Evolutionary conservation across 2,888 invertebrate species (phyloP), one percentile per base, ranked within the genome.

Genomic region (Panzeria rudis): DNA sequence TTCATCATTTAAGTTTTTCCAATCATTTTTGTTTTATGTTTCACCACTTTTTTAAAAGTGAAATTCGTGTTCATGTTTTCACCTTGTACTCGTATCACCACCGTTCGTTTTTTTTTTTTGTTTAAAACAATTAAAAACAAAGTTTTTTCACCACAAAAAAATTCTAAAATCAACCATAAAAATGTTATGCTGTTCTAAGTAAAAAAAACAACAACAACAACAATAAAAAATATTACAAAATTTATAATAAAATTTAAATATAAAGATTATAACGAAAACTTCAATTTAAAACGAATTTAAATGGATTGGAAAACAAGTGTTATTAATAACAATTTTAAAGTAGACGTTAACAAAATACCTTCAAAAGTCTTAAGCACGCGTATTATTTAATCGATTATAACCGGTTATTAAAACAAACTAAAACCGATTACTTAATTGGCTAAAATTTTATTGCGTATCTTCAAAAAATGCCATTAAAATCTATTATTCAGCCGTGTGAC

Each of bases 151-250:
- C 38, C 72, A 73, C 38, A 73, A 66, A 47, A 4, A 29, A 59
- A 61, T 20, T 61, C 25, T 8, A 29, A 64, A 68, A 69, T 7
- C n/a, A 75, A 47, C 11, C 23, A 47, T 56, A 2, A 79, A 83
- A 84, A 85, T 85, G 85, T 85, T 85, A 85, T 85, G 85, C 82
- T 85, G 85, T 85, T 85, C 85, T 85, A 85, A 79, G 71, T 82
- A 64, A 75, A 72, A 81, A 68, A 64, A 44, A 47, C 6, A n/a
- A 17, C n/a, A n/a, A n/a, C n/a, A n/a, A n/a, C n/a, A n/a, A n/a
- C n/a, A n/a, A 41, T 15, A 73, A 41, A 32, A 56, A 13, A 61
- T 13, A 23, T 47, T 3, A 47, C 4, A 15, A 29, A 54, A 56
- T 47, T 50, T 38, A 29, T 35, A 52, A 54, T 52, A 56, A 79